Evolutionary conservation across 30 jellyfish, hydroid and myxozoan genomes (phyloP).

Genomic region (Turritopsis rubra): DNA sequence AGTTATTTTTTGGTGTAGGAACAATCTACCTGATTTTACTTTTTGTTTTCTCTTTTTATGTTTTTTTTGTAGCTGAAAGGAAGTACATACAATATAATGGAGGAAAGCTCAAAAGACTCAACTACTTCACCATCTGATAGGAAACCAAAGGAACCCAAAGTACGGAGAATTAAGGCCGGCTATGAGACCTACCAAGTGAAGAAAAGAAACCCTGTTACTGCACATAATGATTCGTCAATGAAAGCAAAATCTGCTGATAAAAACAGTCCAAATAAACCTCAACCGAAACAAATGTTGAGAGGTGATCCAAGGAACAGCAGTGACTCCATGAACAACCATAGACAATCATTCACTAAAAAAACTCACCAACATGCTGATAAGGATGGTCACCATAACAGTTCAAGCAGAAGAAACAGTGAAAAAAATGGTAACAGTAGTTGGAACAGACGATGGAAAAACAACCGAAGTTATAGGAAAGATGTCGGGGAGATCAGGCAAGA

Average conservation of each 20-base stretch:
- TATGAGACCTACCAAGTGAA: slow-evolving; percentile 45
- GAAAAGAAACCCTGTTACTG: slow-evolving; percentile 6
- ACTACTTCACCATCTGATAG: neutral
- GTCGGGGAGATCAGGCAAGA: neutral
- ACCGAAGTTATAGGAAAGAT: neutral
- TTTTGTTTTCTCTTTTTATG: neutral
- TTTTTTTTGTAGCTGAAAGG: neutral
- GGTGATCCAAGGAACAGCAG: neutral
- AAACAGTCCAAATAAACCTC: neutral
- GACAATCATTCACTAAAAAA: neutral
- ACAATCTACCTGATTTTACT: no score
- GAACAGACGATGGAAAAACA: neutral
- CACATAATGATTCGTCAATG: neutral
- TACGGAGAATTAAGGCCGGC: slow-evolving; percentile 30
- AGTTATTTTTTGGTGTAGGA: no score
- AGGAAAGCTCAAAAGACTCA: neutral
- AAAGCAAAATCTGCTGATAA: neutral
- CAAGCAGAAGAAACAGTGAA: neutral
- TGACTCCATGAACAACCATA: neutral
- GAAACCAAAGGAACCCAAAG: slow-evolving; percentile 22
- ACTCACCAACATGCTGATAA: neutral
- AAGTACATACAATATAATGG: neutral
- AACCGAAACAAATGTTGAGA: neutral
- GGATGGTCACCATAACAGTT: neutral
- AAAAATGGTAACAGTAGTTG: neutral